Evolutionary conservation across 2,888 invertebrate genomes (phyloP), one percentile per base, ranked within the genome.

Genomic region (Ectemnius continuus): DNA sequence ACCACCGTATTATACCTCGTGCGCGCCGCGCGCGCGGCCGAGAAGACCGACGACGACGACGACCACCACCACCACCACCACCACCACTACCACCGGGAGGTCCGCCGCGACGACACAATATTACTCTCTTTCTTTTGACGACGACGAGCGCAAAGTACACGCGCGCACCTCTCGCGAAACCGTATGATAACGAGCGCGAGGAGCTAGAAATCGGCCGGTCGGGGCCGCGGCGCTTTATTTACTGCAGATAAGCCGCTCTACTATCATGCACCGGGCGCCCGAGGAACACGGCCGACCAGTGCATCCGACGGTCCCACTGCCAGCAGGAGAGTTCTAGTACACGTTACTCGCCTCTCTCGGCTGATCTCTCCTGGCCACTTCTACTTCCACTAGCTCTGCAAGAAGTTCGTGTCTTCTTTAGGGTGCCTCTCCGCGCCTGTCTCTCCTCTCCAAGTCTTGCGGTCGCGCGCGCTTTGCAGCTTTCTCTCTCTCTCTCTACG

Each of bases 181-280:
- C 58, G 64, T 67, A 65, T 67, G 76, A 77, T 66, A 76, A 73
- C 60, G 77, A 73, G 76, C 58, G 77, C 68, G 70, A 72, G 56
- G 60, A 76, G 76, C 72, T 57, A 66, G 65, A 61, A 61, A 11
- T 23, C 61, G 62, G 36, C 14, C 20, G 26, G 67, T 61, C 47
- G 48, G 69, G 72, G 62, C 65, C 62, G 68, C 56, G 36, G 36
- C 61, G 78, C 78, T 70, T 64, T 79, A 79, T 79, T 79, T 79
- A 79, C 75, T 56, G 76, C 73, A 71, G 79, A 79, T 79, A 79
- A 79, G 79, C 72, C 78, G 70, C 56, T 58, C 47, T 60, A 45
- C 76, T 69, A 67, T 77, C 77, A 68, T 67, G 76, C 78, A 73
- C 73, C 61, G 70, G 65, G 20, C 73, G 73, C 36, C 8, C 36